These are phyloP conservation scores for Chrysomela aeneicollis DNA, from an alignment of 2,888 invertebrate genomes.

Conservation along the genomic window DNA sequence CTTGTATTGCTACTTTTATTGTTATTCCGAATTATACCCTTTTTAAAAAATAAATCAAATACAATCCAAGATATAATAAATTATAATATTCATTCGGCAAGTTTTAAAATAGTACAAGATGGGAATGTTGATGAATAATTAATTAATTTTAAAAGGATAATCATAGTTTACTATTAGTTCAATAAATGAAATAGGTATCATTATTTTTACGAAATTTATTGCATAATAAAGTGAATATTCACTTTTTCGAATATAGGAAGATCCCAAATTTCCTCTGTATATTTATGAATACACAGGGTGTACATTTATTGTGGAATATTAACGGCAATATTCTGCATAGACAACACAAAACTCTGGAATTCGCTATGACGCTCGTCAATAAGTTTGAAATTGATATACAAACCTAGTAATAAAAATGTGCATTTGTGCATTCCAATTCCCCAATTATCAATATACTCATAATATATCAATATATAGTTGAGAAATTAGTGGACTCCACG, in stretches of 20 bases:
- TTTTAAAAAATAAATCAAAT: too few relatives aligned
- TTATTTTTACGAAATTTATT: too few relatives aligned
- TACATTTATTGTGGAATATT: not conserved
- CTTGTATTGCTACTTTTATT: too few relatives aligned
- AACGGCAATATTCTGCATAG: not conserved
- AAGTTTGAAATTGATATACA: not conserved
- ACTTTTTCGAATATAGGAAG: not conserved
- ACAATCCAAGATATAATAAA: too few relatives aligned
- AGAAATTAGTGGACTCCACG: slow-evolving; percentile 26
- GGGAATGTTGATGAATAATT: too few relatives aligned
- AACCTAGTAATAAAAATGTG: slow-evolving; percentile 21
- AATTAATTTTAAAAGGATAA: too few relatives aligned
- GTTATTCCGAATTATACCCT: too few relatives aligned
- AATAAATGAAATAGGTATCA: too few relatives aligned
- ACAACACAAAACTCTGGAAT: not conserved
- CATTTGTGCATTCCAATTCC: slow-evolving; percentile 38
- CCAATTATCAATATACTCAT: slow-evolving; percentile 36
- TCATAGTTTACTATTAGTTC: too few relatives aligned
- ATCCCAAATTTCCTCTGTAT: not conserved
- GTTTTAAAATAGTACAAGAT: too few relatives aligned
- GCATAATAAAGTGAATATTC: too few relatives aligned
- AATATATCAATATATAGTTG: slow-evolving; percentile 42
- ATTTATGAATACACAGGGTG: not conserved
- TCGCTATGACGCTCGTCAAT: not conserved
- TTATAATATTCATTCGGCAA: too few relatives aligned